Percentiles rank a stretch among this genome's conserved stretches.
Evolutionary conservation across 2,113 vertebrate genomes (phyloP).

Genomic region (Phodopus roborovskii): DNA sequence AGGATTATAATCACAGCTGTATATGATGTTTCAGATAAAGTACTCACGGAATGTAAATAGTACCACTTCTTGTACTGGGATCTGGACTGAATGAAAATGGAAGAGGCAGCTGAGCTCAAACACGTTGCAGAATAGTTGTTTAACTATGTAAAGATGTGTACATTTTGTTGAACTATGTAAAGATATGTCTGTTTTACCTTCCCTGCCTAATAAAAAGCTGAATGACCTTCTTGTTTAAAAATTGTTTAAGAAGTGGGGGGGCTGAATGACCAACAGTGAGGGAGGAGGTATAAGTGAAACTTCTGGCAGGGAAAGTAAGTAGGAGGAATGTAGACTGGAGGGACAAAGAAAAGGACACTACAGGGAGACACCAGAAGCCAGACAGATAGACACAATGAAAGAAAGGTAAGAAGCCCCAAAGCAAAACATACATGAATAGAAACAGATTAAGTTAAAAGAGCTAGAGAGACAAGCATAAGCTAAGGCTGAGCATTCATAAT

Average conservation of each 20-base stretch:
- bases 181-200: background rate
- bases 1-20: background rate
- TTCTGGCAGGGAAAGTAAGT: background rate
- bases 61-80: background rate
- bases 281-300: background rate
- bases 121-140: background rate
- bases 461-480: background rate
- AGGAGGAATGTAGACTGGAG: background rate
- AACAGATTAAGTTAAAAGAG: background rate
- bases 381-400: background rate
- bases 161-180: background rate
- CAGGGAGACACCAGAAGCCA: background rate
- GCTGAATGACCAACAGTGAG: background rate
- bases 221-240: too few relatives aligned
- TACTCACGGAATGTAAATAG: background rate
- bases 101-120: background rate
- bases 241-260: too few relatives aligned
- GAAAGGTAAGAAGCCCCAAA: background rate
- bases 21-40: background rate
- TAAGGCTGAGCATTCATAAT: background rate
- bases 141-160: background rate
- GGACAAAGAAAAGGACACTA: background rate
- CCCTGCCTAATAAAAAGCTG: background rate
- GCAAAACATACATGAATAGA: background rate
- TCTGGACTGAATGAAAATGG: background rate